Evolutionary conservation across 2,888 invertebrate species (phyloP).

Genomic region (Apodemia mormo): DNA sequence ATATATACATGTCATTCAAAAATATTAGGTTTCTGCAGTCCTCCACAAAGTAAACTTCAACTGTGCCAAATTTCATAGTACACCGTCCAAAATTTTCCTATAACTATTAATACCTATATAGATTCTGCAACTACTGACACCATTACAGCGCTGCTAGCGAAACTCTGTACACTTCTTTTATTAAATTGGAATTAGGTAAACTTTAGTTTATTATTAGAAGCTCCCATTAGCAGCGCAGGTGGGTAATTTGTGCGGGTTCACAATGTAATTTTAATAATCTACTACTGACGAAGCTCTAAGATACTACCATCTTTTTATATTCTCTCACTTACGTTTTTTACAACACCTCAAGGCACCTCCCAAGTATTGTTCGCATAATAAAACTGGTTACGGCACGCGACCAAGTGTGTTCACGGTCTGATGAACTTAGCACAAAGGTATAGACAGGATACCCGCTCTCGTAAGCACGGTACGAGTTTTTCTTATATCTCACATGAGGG

Average conservation of each 20-base stretch:
- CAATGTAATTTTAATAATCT: not conserved
- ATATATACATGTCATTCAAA: too few relatives aligned
- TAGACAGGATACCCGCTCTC: constrained; percentile 21
- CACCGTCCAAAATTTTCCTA: too few relatives aligned
- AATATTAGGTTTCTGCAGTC: too few relatives aligned
- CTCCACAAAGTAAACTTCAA: too few relatives aligned
- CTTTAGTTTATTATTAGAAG: too few relatives aligned
- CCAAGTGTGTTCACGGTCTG: constrained; percentile 18
- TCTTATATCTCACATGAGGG: constrained; percentile 3
- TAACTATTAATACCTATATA: too few relatives aligned
- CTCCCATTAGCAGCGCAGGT: too few relatives aligned
- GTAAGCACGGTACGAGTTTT: constrained; percentile 19
- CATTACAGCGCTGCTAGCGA: too few relatives aligned
- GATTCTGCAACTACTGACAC: too few relatives aligned
- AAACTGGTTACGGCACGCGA: constrained; percentile 22
- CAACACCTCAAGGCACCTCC: not conserved
- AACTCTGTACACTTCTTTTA: too few relatives aligned
- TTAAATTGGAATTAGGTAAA: too few relatives aligned
- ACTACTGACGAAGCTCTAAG: not conserved
- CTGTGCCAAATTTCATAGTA: too few relatives aligned
- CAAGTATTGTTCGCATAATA: constrained; percentile 14
- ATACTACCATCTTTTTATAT: not conserved
- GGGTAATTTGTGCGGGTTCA: not conserved
- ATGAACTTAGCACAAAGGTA: constrained; percentile 16
- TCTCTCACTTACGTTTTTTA: not conserved